phyloP scores from a whole-genome alignment of 23 tunicate genomes.

The Aplidium turbinatum region DNA sequence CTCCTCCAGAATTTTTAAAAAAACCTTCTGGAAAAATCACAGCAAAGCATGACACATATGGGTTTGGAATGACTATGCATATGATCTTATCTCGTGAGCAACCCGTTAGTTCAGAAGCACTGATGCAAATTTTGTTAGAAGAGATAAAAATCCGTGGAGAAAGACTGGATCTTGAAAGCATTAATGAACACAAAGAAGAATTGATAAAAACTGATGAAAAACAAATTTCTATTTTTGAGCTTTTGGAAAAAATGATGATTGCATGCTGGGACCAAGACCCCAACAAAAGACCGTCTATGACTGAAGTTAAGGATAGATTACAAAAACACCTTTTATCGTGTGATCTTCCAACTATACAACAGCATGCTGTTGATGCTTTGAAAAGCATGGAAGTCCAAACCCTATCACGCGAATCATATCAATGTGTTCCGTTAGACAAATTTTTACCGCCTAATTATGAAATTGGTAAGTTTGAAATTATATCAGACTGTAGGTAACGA shows the following conservation, averaged over 20 bases:
- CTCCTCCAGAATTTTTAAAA: conserved; percentile 9
- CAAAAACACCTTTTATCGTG: no score
- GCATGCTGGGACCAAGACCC: conserved; percentile 16
- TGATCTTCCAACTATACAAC: no score
- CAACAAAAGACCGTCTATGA: neutral
- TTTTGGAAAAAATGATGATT: neutral
- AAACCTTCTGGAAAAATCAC: neutral
- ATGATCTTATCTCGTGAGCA: neutral
- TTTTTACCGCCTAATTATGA: no score
- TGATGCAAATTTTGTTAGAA: neutral
- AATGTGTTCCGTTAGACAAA: no score
- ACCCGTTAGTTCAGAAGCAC: neutral
- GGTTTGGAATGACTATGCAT: neutral
- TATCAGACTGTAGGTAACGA: no score
- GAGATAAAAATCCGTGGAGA: neutral
- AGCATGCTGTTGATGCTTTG: no score
- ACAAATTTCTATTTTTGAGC: neutral
- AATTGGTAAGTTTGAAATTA: no score
- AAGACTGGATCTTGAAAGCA: conserved; percentile 1
- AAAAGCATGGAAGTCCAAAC: no score
- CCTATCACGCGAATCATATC: no score
- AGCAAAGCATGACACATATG: neutral
- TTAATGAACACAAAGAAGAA: neutral
- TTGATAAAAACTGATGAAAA: no score
- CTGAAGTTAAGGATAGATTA: neutral